Percentiles rank a stretch among this genome's conserved stretches.
These are phyloP conservation scores for Ceraclea dissimilis DNA, from an alignment of 2,888 invertebrate species.

Conservation along the genomic window DNA sequence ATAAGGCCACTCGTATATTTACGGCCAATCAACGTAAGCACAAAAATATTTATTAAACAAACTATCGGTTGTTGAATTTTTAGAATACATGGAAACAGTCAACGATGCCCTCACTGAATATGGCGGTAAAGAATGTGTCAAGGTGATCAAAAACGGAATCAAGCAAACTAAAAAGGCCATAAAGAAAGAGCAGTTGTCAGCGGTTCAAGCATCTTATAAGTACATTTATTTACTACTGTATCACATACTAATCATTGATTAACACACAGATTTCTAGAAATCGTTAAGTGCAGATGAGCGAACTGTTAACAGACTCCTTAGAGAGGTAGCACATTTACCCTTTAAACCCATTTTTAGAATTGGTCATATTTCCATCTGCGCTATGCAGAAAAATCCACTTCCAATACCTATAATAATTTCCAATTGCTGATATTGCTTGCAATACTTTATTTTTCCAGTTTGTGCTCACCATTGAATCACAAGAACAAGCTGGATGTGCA, in stretches of 20 bases:
- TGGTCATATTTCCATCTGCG: no score
- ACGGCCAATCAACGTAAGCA: no score
- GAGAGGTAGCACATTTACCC: no score
- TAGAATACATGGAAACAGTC: slow-evolving; percentile 52
- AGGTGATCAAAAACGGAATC: slow-evolving; percentile 37
- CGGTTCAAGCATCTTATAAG: slow-evolving; percentile 36
- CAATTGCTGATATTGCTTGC: no score
- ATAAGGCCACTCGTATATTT: no score
- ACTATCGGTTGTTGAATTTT: slow-evolving; percentile 14
- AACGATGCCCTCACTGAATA: slow-evolving; percentile 38
- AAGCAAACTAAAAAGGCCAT: slow-evolving; percentile 29
- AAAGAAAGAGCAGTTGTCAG: neutral
- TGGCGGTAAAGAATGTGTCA: slow-evolving; percentile 39
- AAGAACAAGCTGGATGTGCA: slow-evolving; percentile 34
- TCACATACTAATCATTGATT: neutral
- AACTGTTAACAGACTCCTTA: no score
- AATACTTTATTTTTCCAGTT: slow-evolving; percentile 32
- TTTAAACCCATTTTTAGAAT: no score
- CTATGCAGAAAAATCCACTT: no score
- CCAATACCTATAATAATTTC: no score
- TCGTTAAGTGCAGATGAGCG: no score
- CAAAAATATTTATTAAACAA: no score
- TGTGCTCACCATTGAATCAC: slow-evolving; percentile 34
- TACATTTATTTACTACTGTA: slow-evolving; percentile 28
- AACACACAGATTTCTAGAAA: no score